Base-by-base conservation (phyloP, 1,140 invertebrate species). In the Potamilus streckersoni region DNA sequence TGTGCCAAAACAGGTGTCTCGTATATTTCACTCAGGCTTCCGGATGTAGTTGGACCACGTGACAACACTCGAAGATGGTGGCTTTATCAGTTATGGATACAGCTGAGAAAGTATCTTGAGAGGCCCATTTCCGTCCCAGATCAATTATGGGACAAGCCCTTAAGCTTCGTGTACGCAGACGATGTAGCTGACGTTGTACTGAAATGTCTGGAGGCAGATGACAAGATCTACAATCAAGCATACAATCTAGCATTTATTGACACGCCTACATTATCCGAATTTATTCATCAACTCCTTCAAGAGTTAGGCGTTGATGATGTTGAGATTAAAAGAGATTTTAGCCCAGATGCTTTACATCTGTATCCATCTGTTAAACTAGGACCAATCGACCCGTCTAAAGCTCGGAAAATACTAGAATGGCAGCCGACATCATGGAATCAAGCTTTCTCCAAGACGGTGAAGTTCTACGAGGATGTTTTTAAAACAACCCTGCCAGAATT, bases 11-110 rank as follows among this genome's bases (percentile, higher is more conserved):
- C 63, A n/a, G 88, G 85, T 20, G 72, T 89, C 8, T 85, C 87
- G 0, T 92, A 85, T 77, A 74, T 92, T 17, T 84, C 90, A 27
- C 80, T 92, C 2, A 83, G 91, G 38, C 83, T 92, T 62, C 91
- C 91, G 0, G 91, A 92, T 78, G 91, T 92, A 2, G 81, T 92
- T 56, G 91, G 91, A 38, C 88, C 90, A 57, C 76, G 90, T 38
- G 91, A 92, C 76, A 91, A 87, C 55, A 92, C 91, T 0, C 84
- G 90, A 72, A 76, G 91, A 11, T 91, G 85, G 85, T 92, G 91
- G 91, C 85, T 89, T 2, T 92, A 92, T 82, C 91, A 91, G 73
- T 63, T 91, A 59, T 92, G 91, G 91, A 83, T 91, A 31, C 80
- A 88, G 78, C 85, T 91, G 23, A 23, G 74, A 16, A 67, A 76